These are phyloP conservation scores for Pollimyrus isidori DNA, from an alignment of 2,113 vertebrate genomes.

Conservation along the genomic window DNA sequence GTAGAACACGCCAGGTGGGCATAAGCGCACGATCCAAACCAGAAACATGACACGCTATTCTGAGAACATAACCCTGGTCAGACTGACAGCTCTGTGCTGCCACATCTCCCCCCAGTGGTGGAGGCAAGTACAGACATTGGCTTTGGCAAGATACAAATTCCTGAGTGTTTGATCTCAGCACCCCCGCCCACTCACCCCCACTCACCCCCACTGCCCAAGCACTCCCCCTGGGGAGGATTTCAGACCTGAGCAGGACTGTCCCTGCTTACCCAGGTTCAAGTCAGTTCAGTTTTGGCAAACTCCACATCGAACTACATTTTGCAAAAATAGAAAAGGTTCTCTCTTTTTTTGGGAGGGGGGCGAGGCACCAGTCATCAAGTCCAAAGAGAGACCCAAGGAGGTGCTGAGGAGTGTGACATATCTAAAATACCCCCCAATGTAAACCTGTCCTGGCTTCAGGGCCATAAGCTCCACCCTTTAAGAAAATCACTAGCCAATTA, in stretches of 20 bases:
- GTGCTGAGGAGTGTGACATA: background rate
- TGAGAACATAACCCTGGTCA: background rate
- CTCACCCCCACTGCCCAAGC: no score
- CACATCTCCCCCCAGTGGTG: slow-evolving; percentile 44
- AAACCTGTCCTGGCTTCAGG: background rate
- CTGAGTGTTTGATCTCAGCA: slow-evolving; percentile 45
- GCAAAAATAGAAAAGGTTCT: background rate
- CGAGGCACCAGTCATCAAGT: background rate
- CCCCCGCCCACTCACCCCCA: background rate
- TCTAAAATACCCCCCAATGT: background rate
- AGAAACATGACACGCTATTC: slow-evolving; percentile 25
- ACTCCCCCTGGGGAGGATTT: background rate
- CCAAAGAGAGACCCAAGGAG: background rate
- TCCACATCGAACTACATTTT: background rate
- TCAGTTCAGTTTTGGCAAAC: background rate
- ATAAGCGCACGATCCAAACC: slow-evolving; percentile 10
- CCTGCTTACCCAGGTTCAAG: background rate
- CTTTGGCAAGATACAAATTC: slow-evolving; percentile 46
- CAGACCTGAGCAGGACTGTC: background rate
- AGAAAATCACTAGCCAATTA: background rate
- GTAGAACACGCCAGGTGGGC: background rate
- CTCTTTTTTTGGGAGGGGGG: background rate
- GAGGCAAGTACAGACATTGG: slow-evolving; percentile 29
- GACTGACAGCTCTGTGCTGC: background rate
- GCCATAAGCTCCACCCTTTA: background rate